Evolutionary conservation across 2,888 invertebrate genomes (phyloP).

Genomic region (Rhagophthalmus giganteus): DNA sequence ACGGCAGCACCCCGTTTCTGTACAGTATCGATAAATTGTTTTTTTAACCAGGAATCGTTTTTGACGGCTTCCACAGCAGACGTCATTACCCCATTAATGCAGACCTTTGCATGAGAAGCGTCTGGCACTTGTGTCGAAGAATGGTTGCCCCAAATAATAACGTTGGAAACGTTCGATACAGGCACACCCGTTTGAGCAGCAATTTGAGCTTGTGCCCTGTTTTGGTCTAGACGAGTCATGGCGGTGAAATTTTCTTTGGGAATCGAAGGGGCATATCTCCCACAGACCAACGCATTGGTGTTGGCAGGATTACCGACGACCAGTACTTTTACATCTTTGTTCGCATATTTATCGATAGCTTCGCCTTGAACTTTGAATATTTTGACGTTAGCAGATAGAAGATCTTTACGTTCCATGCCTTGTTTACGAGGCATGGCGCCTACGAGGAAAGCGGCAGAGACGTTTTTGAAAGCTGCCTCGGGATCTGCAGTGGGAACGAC

Average conservation of each 20-base stretch:
- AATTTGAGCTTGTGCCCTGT: slow-evolving; percentile 90
- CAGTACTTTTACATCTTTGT: slow-evolving; percentile 90
- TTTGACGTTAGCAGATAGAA: slow-evolving; percentile 95
- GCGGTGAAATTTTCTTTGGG: slow-evolving; percentile 96
- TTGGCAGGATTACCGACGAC: slow-evolving; percentile 99
- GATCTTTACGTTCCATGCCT: slow-evolving; percentile 99
- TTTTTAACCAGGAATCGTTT: slow-evolving; percentile 80
- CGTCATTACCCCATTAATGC: slow-evolving; percentile 59
- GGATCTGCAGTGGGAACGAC: slow-evolving; percentile 88
- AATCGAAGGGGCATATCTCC: slow-evolving; percentile 94
- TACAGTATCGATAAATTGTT: slow-evolving; percentile 85
- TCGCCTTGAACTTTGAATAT: slow-evolving; percentile 98
- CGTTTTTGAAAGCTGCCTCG: slow-evolving; percentile 91
- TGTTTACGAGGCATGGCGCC: slow-evolving; percentile 97
- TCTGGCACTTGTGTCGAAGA: slow-evolving; percentile 99
- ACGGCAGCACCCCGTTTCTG: slow-evolving; percentile 98
- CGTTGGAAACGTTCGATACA: slow-evolving; percentile 77
- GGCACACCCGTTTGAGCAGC: slow-evolving; percentile 71
- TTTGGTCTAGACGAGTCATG: slow-evolving; percentile 98
- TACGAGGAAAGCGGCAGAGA: slow-evolving; percentile 94
- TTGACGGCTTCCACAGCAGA: slow-evolving; percentile 72
- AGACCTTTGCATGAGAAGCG: slow-evolving; percentile 66
- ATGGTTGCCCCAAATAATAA: slow-evolving; percentile 99
- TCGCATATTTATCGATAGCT: slow-evolving; percentile 87
- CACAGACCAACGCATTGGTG: slow-evolving; percentile 95